Base-by-base conservation (phyloP, 2,797 vertebrate genomes). In the Ataeniobius toweri region DNA sequence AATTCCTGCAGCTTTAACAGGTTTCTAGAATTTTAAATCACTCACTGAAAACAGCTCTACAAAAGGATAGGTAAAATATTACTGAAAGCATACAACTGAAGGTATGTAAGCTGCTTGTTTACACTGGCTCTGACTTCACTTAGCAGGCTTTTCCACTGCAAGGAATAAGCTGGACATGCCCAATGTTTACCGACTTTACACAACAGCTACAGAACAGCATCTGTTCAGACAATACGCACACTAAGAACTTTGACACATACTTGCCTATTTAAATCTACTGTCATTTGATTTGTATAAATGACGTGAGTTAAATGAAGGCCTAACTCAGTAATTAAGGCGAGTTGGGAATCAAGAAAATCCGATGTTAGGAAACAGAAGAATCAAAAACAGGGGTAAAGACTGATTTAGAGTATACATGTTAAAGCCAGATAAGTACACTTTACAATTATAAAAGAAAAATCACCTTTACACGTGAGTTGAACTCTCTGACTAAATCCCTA, bases 171-270 rank as follows among this genome's bases (percentile, higher is more conserved):
- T 39, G n/a, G 44, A 56, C 83, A 58, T 74, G 78, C 72, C 75
- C 55, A 69, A 76, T 74, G 53, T 74, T 41, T 83, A 81, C 81
- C 88, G 71, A 84, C 86, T 86, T 76, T 12, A 77, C 3, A 28
- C 48, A 68, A n/a, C 31, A 44, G 6, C 31, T 48, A 59, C 39
- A 70, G 5, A 44, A 44, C 28, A 48, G 20, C 14, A 41, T 68
- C 55, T 79, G 75, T 39, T 65, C 6, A 26, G 59, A 68, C 36
- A 78, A 28, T 1, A 24, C 3, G 12, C 13, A 77, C 24, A 51
- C 61, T 48, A 24, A 20, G 12, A 58, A 59, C 48, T 10, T 28
- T 59, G 8, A 16, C 39, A 74, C 39, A 7, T 20, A 6, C 44
- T 13, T 14, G 3, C 12, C 2, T 22, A n/a, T 31, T 26, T 44